These are phyloP conservation scores for Urosaurus nigricauda DNA, from an alignment of 2,797 vertebrate species.

Conservation along the genomic window DNA sequence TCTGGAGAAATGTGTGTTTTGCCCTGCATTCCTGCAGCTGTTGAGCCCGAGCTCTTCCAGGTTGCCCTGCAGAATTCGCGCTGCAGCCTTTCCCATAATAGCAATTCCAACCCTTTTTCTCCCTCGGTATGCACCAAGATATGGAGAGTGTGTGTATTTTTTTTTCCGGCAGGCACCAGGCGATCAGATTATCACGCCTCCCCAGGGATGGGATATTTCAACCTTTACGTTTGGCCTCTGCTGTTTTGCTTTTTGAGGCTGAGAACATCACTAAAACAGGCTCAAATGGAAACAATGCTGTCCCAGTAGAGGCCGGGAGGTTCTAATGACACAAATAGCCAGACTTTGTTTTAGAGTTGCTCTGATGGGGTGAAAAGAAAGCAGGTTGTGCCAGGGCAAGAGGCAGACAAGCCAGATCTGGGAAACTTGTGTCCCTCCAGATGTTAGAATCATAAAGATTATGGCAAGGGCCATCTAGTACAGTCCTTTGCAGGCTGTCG, in stretches of 20 bases:
- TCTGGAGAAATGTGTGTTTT: constrained; percentile 45
- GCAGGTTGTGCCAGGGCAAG: constrained; percentile 56
- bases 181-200: not conserved
- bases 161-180: constrained; percentile 34
- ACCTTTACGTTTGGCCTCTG: not conserved
- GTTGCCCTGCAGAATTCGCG: not conserved
- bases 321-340: constrained; percentile 45
- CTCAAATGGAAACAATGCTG: not conserved
- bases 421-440: not conserved
- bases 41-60: not conserved
- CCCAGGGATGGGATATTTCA: not conserved
- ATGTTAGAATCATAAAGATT: not conserved
- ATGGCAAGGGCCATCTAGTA: not conserved
- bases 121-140: constrained; percentile 36
- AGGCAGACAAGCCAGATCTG: constrained; percentile 10
- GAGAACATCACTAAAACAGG: constrained; percentile 41
- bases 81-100: not conserved
- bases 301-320: not conserved
- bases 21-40: constrained; percentile 10
- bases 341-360: constrained; percentile 67
- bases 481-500: not conserved
- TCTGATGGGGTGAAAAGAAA: constrained; percentile 53
- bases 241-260: not conserved
- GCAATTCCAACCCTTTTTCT: constrained; percentile 46
- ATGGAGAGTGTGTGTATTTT: not conserved